Base-by-base conservation (phyloP, 2,888 invertebrate genomes). In the Palloptera scutellata region DNA sequence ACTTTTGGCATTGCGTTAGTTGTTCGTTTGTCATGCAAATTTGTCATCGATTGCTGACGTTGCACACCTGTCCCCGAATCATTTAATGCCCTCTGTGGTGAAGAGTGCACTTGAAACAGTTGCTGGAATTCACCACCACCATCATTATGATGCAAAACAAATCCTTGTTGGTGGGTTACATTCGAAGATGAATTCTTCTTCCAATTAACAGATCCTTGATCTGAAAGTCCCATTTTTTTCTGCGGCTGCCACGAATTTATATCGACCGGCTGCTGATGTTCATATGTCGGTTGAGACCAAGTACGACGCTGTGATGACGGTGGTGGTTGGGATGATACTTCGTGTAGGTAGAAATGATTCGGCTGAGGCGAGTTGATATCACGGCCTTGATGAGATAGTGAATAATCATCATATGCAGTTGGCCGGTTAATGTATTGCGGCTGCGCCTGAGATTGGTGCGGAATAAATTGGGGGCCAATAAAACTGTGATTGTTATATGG, bases 341-440 rank as follows among this genome's bases (percentile, higher is more conserved):
- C 92, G 81, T 94, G 93, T 76, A 93, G 86, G 85, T 91, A 94
- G 85, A 93, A 93, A 83, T 92, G 91, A 74, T 88, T 87, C 70
- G 88, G 87, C 75, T 83, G 84, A 55, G 77, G 78, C 19, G 78
- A 78, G 61, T 77, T 78, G 17, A 76, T 83, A 72, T 70, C 83
- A 76, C 76, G 64, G 81, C 71, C 75, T 30, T 30, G 30, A 64
- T 72, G 74, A 60, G 70, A 68, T 53, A 30, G 57, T 77, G 80
- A 84, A 77, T 84, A 85, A 62, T 86, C 84, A 73, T 85, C 84
- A 66, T 92, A 91, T 66, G 88, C 86, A 66, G 88, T 86, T 68
- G 81, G 81, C 70, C 83, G 80, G 72, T 75, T 81, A 58, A 76
- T 72, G 69, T 78, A 77, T 58, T 76, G 78, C 71, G 77, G 78